Conservation (phyloP, 2,113 vertebrate genomes). For the Anhinga rufa region DNA sequence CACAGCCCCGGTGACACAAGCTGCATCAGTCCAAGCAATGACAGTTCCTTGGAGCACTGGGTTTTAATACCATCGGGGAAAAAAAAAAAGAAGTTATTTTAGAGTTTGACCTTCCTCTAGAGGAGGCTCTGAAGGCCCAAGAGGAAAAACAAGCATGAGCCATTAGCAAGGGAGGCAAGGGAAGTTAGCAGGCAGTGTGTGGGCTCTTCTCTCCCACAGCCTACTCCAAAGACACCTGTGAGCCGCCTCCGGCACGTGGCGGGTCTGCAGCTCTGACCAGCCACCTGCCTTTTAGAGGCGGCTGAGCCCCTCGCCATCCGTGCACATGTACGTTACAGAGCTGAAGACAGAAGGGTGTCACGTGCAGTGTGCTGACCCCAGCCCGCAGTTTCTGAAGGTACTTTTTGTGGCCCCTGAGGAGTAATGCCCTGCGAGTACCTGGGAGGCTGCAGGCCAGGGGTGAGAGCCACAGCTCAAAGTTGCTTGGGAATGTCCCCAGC, state of each 20-base stretch:
- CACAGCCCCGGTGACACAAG: background rate
- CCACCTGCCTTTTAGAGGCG: background rate
- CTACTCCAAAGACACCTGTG: accelerated
- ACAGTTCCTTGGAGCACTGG: background rate
- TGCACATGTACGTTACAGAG: accelerated
- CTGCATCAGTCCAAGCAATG: background rate
- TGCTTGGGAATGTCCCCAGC: background rate
- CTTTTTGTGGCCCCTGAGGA: background rate
- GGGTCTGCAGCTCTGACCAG: background rate
- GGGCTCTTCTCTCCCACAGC: background rate
- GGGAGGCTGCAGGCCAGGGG: background rate
- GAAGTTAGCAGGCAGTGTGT: background rate
- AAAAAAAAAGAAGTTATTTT: background rate
- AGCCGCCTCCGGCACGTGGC: accelerated
- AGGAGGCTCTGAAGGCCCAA: background rate
- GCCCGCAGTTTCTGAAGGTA: accelerated
- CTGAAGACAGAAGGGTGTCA: background rate
- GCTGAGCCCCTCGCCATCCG: accelerated
- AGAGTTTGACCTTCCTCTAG: background rate
- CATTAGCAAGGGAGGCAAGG: background rate
- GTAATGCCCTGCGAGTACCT: accelerated
- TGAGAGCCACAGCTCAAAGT: background rate
- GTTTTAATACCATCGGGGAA: background rate
- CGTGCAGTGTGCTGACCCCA: accelerated
- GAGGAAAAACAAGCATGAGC: background rate